Conservation (phyloP, 1,140 invertebrate species). For the Tetragnatha versicolor region DNA sequence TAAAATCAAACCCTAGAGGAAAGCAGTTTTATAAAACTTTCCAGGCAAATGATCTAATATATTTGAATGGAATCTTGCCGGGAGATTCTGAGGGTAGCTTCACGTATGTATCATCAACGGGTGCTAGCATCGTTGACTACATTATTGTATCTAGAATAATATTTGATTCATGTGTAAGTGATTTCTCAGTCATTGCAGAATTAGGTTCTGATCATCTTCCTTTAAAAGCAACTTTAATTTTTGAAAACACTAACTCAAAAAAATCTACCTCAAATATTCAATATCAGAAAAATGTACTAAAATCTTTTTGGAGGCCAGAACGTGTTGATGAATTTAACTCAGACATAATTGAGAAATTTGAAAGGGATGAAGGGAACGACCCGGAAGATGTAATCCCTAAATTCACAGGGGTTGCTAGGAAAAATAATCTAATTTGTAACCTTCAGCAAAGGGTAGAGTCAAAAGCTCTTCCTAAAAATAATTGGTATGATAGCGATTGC, state of each 20-base stretch:
- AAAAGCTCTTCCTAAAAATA: no score
- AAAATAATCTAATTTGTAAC: no score
- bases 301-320: no score
- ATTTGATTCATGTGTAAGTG: not conserved
- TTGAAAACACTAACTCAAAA: not conserved
- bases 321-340: no score
- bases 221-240: not conserved
- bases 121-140: not conserved
- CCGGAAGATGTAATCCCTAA: no score
- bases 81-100: not conserved
- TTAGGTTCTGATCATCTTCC: not conserved
- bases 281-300: no score
- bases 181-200: not conserved
- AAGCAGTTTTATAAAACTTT: not conserved
- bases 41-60: not conserved
- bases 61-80: not conserved
- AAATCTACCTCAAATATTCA: no score
- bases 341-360: no score
- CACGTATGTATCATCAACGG: not conserved
- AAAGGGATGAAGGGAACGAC: no score
- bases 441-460: no score
- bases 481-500: no score
- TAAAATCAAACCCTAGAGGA: not conserved
- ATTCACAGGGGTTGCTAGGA: no score
- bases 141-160: not conserved